Base-by-base conservation (phyloP, 2,888 invertebrate species). In the Schizaphis graminum region DNA sequence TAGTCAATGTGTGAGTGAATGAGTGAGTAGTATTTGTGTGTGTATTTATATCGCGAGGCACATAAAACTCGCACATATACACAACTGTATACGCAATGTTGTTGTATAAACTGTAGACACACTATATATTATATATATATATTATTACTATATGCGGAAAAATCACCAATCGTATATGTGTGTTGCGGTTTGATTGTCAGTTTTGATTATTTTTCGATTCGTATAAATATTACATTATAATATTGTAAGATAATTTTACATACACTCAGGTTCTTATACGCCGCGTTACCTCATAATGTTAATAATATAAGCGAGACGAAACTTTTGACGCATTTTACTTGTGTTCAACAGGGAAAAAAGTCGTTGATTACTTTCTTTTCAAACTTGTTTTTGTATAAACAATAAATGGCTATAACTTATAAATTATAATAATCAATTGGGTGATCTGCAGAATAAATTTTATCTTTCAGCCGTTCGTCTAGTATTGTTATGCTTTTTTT, bases 191-290 rank as follows among this genome's bases (percentile, higher is more conserved):
- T 10, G 84, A 84, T 53, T 85, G 91, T 85, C 41, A 56, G 44
- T 84, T 91, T 91, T 84, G 56, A 85, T 91, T 85, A 44, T 85
- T 91, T 91, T 85, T 84, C 85, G 85, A 92, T 92, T 47, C 61
- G n/a, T 44, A n/a, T 44, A 90, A 28, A 11, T 47, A 13, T 44
- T 67, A n/a, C 21, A 53, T n/a, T 61, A 61, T n/a, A 26, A 26
- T 57, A 26, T 26, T 24, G 26, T 57, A 16, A 67, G n/a, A 67
- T n/a, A 35, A 67, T 67, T 67, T 16, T 67, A 0, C n/a, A 5
- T n/a, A 67, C n/a, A 67, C 0, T 21, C 7, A 4, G n/a, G 67
- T 67, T 7, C 13, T 44, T 44, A 3, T 44, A 44, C n/a, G 0
- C 13, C 2, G 16, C 7, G 21, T 35, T 16, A 7, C 1, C 16